Conservation (phyloP, 2,797 vertebrate species). For the Platyrinchus mystaceus region DNA sequence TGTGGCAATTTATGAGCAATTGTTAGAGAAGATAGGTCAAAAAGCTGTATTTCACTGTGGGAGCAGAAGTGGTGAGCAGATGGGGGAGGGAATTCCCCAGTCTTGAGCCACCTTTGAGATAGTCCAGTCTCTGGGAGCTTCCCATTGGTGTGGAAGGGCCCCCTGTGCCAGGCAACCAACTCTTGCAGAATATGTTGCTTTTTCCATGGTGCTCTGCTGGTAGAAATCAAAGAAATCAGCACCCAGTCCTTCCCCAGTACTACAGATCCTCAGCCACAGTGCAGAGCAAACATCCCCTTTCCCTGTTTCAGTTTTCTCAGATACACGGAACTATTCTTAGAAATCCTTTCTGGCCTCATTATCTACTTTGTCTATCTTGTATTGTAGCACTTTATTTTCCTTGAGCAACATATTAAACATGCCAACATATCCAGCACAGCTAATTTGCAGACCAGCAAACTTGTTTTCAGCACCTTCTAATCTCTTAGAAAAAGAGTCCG, state of each 20-base stretch:
- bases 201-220: neutral
- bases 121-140: neutral
- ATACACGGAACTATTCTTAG: constrained; percentile 1
- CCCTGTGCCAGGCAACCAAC: neutral
- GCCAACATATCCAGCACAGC: constrained; percentile 54
- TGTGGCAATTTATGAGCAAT: neutral
- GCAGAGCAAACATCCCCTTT: neutral
- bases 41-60: neutral
- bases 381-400: constrained; percentile 62
- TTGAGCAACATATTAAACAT: constrained; percentile 47
- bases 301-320: neutral
- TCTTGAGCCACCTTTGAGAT: neutral
- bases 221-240: constrained; percentile 1
- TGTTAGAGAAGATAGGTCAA: neutral
- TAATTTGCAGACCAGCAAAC: constrained; percentile 54
- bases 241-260: neutral
- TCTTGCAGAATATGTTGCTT: neutral
- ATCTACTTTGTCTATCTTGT: constrained; percentile 54
- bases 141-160: neutral
- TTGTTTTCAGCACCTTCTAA: constrained; percentile 65
- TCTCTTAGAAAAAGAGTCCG: constrained; percentile 5
- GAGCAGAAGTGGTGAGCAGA: neutral
- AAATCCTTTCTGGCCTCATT: constrained; percentile 32
- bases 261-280: neutral
- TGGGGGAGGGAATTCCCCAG: neutral